A percentile compares a stretch with the other conserved stretches of the same genome.
Conservation (phyloP, 2,888 invertebrate species). For the Orthonychiurus folsomi region DNA sequence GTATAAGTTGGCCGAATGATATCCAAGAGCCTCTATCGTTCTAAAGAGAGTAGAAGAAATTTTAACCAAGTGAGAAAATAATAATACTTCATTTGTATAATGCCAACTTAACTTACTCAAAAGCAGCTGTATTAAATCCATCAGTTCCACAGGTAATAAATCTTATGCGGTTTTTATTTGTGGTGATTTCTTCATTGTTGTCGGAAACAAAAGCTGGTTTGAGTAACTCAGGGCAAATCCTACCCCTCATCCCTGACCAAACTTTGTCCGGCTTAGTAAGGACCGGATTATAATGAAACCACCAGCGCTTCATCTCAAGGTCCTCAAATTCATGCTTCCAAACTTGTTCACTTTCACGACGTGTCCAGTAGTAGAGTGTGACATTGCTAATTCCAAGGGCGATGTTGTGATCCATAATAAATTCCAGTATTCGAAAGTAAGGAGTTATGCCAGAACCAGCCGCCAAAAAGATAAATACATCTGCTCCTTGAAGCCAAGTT, state of each 20-base stretch:
- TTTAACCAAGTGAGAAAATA: too few species aligned
- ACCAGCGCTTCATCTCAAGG: conserved; percentile 14
- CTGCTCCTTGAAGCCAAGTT: conserved; percentile 14
- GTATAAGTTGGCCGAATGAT: neutral
- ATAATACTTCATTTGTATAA: neutral
- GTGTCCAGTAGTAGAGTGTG: conserved; percentile 28
- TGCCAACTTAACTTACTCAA: conserved; percentile 6
- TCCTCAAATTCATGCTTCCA: conserved; percentile 23
- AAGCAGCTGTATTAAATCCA: conserved; percentile 25
- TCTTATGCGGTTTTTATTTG: conserved; percentile 5
- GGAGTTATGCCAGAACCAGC: conserved; percentile 35
- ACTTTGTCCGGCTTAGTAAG: conserved; percentile 18
- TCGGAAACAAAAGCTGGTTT: neutral
- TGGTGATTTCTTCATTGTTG: neutral
- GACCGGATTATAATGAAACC: conserved; percentile 30
- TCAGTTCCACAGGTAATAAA: conserved; percentile 26
- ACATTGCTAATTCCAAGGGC: conserved; percentile 15
- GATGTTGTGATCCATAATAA: conserved; percentile 20
- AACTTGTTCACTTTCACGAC: conserved; percentile 25
- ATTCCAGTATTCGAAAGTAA: conserved; percentile 25
- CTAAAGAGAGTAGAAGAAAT: too few species aligned
- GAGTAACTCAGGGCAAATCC: conserved; percentile 21
- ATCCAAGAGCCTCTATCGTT: neutral
- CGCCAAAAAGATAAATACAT: conserved; percentile 18
- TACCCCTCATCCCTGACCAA: conserved; percentile 25